Percentiles rank a stretch among this genome's conserved stretches.
These are phyloP conservation scores for Caenorhabditis sulstoni DNA, from an alignment of 2,888 invertebrate species.

Conservation along the genomic window DNA sequence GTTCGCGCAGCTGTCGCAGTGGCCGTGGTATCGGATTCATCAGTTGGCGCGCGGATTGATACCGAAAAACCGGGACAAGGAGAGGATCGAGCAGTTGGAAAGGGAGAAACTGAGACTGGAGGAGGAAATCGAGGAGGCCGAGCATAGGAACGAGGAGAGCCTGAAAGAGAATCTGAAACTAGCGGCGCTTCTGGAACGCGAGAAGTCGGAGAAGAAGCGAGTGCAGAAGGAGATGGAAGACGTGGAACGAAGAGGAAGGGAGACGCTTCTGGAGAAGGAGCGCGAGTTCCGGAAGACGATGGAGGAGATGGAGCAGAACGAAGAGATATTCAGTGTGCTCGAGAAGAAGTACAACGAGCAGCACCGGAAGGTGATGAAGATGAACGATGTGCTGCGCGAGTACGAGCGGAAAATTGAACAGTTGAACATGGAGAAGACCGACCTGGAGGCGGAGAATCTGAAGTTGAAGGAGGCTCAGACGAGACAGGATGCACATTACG, in stretches of 20 bases:
- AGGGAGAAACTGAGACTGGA: slow-evolving; percentile 36
- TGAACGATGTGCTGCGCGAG: slow-evolving; percentile 71
- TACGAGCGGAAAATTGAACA: slow-evolving; percentile 73
- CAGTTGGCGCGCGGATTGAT: slow-evolving; percentile 70
- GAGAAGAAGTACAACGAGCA: slow-evolving; percentile 78
- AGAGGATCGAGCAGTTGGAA: slow-evolving; percentile 57
- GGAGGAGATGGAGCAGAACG: slow-evolving; percentile 75
- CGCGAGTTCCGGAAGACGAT: slow-evolving; percentile 64
- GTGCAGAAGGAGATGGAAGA: slow-evolving; percentile 46
- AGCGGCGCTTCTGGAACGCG: slow-evolving; percentile 34
- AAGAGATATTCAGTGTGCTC: slow-evolving; percentile 75
- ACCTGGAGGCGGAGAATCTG: slow-evolving; percentile 65
- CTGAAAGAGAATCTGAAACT: slow-evolving; percentile 57
- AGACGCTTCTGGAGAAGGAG: slow-evolving; percentile 59
- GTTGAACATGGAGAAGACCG: slow-evolving; percentile 70
- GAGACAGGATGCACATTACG: slow-evolving; percentile 57
- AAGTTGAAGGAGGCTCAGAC: slow-evolving; percentile 62
- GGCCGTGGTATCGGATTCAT: slow-evolving; percentile 76
- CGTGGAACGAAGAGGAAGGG: slow-evolving; percentile 40
- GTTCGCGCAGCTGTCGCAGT: slow-evolving; percentile 66
- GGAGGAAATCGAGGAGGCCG: slow-evolving; percentile 47
- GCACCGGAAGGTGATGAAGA: slow-evolving; percentile 76
- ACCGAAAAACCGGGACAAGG: slow-evolving; percentile 66
- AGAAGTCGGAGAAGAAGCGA: slow-evolving; percentile 43
- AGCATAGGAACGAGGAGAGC: slow-evolving; percentile 44